Conservation (phyloP, 2,888 invertebrate genomes). For the Drosophila infuscata region DNA sequence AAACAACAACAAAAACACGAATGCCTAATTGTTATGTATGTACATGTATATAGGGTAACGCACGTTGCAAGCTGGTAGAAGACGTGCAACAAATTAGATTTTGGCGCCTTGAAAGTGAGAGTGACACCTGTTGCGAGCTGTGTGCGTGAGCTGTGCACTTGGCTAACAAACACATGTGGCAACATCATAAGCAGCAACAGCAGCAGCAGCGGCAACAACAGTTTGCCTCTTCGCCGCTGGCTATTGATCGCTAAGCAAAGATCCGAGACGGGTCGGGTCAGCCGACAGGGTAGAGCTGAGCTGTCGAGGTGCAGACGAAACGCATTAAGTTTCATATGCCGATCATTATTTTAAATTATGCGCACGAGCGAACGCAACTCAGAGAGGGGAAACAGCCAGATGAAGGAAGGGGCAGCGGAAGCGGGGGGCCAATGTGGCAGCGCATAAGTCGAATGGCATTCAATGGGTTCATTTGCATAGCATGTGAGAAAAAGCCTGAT, state of each 20-base stretch:
- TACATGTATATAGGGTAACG: constrained; percentile 68
- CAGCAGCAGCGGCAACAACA: constrained; percentile 17
- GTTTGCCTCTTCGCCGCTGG: constrained; percentile 36
- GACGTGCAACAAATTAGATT: constrained; percentile 48
- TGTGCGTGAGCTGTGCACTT: constrained; percentile 59
- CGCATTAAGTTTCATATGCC: constrained; percentile 77
- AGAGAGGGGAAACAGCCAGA: neutral
- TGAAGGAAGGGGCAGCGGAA: constrained; percentile 4
- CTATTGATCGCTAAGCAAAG: constrained; percentile 70
- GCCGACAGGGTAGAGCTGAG: constrained; percentile 13
- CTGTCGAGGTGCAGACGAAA: constrained; percentile 60
- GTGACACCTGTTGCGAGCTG: constrained; percentile 68
- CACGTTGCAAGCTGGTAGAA: constrained; percentile 12
- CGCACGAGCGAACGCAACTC: constrained; percentile 71
- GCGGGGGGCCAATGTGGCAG: constrained; percentile 43
- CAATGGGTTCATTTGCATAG: constrained; percentile 72
- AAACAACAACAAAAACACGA: constrained; percentile 32
- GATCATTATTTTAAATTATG: constrained; percentile 80
- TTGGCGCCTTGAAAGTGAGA: constrained; percentile 69
- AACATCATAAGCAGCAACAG: constrained; percentile 52
- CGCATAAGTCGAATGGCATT: constrained; percentile 70
- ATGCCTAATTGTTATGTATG: constrained; percentile 77
- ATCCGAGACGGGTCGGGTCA: constrained; percentile 35
- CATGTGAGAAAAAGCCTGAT: constrained; percentile 63
- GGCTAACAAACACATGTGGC: constrained; percentile 54